A percentile compares a stretch with the other conserved stretches of the same genome.
Evolutionary conservation across 1,140 invertebrate species (phyloP).

Genomic region (Pantala flavescens): DNA sequence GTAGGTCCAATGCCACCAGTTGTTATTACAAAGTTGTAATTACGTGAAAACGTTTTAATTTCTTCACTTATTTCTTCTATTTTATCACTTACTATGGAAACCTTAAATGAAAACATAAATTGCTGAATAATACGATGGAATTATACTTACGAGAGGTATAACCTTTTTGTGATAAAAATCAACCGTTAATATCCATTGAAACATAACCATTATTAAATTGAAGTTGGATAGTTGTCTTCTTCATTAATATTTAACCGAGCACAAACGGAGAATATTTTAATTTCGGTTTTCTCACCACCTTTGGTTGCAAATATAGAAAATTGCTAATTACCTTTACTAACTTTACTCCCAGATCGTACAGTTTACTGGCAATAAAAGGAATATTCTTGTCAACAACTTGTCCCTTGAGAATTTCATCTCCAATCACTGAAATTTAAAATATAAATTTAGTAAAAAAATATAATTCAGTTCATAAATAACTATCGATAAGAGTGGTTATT

Average conservation of each 20-base stretch:
- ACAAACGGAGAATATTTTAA: no score
- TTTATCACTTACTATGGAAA: slow-evolving; percentile 54
- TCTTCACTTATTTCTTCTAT: slow-evolving; percentile 56
- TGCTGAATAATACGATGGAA: no score
- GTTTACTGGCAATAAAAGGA: slow-evolving; percentile 49
- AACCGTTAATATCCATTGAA: no score
- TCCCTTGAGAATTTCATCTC: slow-evolving; percentile 81
- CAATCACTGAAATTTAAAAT: slow-evolving; percentile 50
- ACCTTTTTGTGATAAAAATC: no score
- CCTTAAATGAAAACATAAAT: background rate
- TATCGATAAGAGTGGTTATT: no score
- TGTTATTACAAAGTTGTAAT: slow-evolving; percentile 57
- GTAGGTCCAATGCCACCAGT: slow-evolving; percentile 75
- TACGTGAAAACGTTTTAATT: slow-evolving; percentile 50
- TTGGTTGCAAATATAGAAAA: background rate
- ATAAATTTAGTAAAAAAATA: background rate
- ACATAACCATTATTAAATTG: no score
- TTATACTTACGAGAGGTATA: no score
- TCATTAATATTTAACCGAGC: no score
- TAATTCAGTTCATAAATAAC: no score
- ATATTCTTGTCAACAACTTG: slow-evolving; percentile 66
- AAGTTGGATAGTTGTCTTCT: no score
- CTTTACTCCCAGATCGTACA: slow-evolving; percentile 54
- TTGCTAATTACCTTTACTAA: slow-evolving; percentile 47
- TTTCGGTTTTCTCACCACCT: no score